A percentile compares a stretch with the other conserved stretches of the same genome.
phyloP scores from a whole-genome alignment of 2,113 vertebrate species.

The Geothlypis trichas region DNA sequence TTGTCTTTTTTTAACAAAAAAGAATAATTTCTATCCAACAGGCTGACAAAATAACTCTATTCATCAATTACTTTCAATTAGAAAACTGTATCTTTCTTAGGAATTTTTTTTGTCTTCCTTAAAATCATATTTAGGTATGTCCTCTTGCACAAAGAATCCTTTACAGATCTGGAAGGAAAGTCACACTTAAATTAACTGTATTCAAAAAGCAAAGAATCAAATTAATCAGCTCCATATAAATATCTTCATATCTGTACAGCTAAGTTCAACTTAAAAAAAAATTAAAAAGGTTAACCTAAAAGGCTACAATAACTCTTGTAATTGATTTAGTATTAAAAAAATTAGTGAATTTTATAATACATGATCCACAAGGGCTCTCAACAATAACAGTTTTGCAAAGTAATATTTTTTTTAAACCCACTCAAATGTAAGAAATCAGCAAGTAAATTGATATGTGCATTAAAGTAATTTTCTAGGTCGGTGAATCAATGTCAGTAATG shows the following conservation, averaged over 20 bases:
- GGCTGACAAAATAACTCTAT: not conserved
- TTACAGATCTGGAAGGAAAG: not conserved
- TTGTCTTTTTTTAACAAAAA: not conserved
- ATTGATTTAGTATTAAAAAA: not conserved
- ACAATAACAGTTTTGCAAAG: not conserved
- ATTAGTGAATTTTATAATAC: not conserved
- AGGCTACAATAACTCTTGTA: not conserved
- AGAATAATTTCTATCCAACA: not conserved
- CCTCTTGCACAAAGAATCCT: not conserved
- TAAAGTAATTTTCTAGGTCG: slow-evolving; percentile 79
- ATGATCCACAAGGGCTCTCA: not conserved
- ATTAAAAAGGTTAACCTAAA: not conserved
- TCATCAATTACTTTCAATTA: not conserved
- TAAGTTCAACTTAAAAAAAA: not conserved
- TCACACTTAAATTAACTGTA: not conserved
- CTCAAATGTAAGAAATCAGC: slow-evolving; percentile 65
- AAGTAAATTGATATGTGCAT: slow-evolving; percentile 74
- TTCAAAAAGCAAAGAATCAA: not conserved
- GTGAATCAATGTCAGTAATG: slow-evolving; percentile 61
- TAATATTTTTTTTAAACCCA: not conserved
- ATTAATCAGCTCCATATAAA: not conserved
- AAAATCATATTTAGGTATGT: not conserved
- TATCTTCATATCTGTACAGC: not conserved
- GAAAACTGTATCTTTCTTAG: not conserved
- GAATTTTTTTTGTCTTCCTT: not conserved